Evolutionary conservation across 2,888 invertebrate species (phyloP).

Genomic region (Eupithecia inturbata): DNA sequence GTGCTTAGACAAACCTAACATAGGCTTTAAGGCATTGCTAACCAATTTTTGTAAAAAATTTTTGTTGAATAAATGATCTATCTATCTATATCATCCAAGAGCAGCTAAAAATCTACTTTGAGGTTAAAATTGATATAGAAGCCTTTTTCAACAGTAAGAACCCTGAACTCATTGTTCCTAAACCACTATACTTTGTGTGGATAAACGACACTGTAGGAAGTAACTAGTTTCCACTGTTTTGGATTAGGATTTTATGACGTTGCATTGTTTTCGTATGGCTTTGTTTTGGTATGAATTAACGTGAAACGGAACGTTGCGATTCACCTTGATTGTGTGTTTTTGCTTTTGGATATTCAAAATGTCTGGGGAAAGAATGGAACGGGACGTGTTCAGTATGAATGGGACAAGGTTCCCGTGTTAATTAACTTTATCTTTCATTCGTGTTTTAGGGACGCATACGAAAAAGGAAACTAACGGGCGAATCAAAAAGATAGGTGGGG

Average conservation of each 20-base stretch:
- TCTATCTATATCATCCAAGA: background rate
- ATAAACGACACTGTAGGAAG: slow-evolving; percentile 56
- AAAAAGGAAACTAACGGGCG: background rate
- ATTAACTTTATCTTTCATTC: slow-evolving; percentile 21
- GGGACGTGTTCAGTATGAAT: slow-evolving; percentile 21
- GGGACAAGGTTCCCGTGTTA: slow-evolving; percentile 20
- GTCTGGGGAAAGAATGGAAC: slow-evolving; percentile 23
- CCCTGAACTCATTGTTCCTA: slow-evolving; percentile 62
- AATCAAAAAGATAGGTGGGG: background rate
- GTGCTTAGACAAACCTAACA: no score
- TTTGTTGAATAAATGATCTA: no score
- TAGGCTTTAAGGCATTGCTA: no score
- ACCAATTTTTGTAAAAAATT: no score
- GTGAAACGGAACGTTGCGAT: slow-evolving; percentile 25
- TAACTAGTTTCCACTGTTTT: slow-evolving; percentile 56
- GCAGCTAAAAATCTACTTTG: background rate
- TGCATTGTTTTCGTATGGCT: slow-evolving; percentile 44
- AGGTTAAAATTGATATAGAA: background rate
- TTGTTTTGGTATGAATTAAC: slow-evolving; percentile 42
- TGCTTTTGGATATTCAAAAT: slow-evolving; percentile 28
- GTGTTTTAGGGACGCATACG: background rate
- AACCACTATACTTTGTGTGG: slow-evolving; percentile 53
- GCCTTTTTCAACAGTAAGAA: background rate
- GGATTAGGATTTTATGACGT: slow-evolving; percentile 48
- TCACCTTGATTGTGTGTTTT: slow-evolving; percentile 32